Evolutionary conservation across 2,113 vertebrate species (phyloP).

Genomic region (Piprites chloris): DNA sequence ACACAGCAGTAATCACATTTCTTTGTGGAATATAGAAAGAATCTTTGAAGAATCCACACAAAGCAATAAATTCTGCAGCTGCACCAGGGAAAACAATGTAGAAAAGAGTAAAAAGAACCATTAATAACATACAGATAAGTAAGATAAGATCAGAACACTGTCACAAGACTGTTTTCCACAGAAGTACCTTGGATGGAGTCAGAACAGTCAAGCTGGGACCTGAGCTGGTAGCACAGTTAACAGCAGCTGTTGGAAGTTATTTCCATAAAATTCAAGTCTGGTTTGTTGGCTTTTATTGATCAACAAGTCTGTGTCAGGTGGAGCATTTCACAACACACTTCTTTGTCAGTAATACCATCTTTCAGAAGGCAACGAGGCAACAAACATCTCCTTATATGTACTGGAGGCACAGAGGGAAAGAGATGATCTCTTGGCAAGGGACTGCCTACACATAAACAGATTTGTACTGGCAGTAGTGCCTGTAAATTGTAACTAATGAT

Average conservation of each 20-base stretch:
- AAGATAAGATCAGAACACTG: rapidly evolving
- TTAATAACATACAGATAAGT: rapidly evolving
- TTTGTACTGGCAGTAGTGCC: neutral
- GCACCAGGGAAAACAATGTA: rapidly evolving
- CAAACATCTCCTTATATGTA: neutral
- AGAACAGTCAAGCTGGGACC: neutral
- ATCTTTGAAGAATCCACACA: rapidly evolving
- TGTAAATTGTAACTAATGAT: neutral
- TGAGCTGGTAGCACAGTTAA: neutral
- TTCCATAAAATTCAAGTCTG: neutral
- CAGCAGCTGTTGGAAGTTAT: neutral
- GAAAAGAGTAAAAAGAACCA: neutral
- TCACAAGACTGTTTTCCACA: rapidly evolving
- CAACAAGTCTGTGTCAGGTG: neutral
- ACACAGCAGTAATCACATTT: neutral
- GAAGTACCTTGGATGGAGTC: neutral
- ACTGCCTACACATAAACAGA: neutral
- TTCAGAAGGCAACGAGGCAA: neutral
- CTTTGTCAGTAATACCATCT: neutral
- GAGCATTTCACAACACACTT: neutral
- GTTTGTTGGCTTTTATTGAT: neutral
- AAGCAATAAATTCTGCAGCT: neutral
- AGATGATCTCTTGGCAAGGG: neutral
- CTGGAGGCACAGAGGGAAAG: neutral
- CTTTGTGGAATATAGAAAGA: neutral